Percentiles rank a stretch among this genome's conserved stretches.
phyloP scores from a whole-genome alignment of 2,888 invertebrate genomes.

The Aporophyla lueneburgensis region DNA sequence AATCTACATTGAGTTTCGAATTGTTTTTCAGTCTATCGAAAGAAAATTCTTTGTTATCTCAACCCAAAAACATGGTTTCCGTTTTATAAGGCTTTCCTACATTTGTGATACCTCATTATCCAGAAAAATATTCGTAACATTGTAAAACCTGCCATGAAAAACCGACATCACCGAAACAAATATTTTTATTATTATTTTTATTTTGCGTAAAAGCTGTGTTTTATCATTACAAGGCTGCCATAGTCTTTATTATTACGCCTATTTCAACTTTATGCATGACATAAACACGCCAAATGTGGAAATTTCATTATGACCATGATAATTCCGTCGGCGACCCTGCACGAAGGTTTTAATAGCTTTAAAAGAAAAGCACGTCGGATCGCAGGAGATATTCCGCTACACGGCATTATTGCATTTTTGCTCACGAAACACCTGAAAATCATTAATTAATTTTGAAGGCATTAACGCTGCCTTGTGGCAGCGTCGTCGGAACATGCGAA shows the following conservation, averaged over 20 bases:
- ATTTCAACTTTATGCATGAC: slow-evolving; percentile 64
- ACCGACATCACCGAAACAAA: slow-evolving; percentile 54
- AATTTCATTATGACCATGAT: slow-evolving; percentile 68
- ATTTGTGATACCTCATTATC: slow-evolving; percentile 44
- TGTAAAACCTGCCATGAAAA: slow-evolving; percentile 57
- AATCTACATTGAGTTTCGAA: background rate
- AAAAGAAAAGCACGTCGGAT: slow-evolving; percentile 60
- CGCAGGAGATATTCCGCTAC: slow-evolving; percentile 57
- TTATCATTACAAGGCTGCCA: slow-evolving; percentile 44
- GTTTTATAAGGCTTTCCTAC: slow-evolving; percentile 7
- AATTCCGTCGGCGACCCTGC: slow-evolving; percentile 52
- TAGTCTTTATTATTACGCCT: slow-evolving; percentile 62
- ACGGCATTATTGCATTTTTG: slow-evolving; percentile 64
- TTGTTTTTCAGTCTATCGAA: background rate
- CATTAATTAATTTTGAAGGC: slow-evolving; percentile 64
- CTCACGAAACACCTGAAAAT: slow-evolving; percentile 61
- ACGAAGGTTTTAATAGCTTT: slow-evolving; percentile 60
- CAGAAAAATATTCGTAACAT: slow-evolving; percentile 40
- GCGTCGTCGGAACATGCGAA: slow-evolving; percentile 62
- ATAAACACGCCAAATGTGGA: slow-evolving; percentile 67
- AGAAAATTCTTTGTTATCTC: slow-evolving; percentile 1
- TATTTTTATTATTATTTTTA: slow-evolving; percentile 60
- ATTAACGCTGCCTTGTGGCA: slow-evolving; percentile 39
- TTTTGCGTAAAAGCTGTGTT: slow-evolving; percentile 53
- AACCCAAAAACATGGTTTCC: slow-evolving; percentile 12